Evolutionary conservation across 1,140 invertebrate genomes (phyloP), one percentile per base, ranked within the genome.

Genomic region (Halictus rubicundus): DNA sequence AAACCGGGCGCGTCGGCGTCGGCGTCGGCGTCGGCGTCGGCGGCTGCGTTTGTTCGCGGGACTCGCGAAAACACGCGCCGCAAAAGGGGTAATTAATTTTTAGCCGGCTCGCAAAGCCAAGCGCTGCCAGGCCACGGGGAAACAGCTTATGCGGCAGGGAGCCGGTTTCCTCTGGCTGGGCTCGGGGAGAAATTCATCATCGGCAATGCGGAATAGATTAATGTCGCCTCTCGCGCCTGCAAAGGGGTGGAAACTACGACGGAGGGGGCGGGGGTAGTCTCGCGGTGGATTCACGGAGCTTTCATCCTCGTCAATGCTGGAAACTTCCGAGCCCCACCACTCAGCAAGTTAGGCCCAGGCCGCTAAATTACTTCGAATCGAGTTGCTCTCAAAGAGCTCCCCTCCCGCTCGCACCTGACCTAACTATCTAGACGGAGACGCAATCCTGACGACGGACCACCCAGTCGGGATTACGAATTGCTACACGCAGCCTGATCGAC

Each of bases 361-460:
- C 69, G 73, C 82, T 84, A 85, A 85, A 85, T 85, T 85, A 85
- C 83, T 85, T 85, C 78, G 78, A 84, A 85, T 85, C 83, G 61
- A 85, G 73, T 81, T 78, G 52, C 83, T 80, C 78, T 85, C 72
- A 63, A 84, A 84, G 72, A 52, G 70, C 42, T 23, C n/a, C 21
- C 57, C 9, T 16, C 54, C 46, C 39, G 23, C 70, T 66, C 42
- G 25, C 60, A 42, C 57, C 60, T 63, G 59, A 64, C 68, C 69
- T 39, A 72, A 78, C 68, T 64, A 57, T 72, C 76, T 19, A 12
- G 32, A 25, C 46, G 16, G 5, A 49, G 46, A 57, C 60, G 76
- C 69, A 57, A 72, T 78, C 54, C 60, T 59, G 60, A 0, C 7
- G 32, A 14, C 7, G 23, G 2, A 52, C 21, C 25, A 21, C 27